Base-by-base conservation (phyloP, 2,888 invertebrate species). In the Drepana falcataria region DNA sequence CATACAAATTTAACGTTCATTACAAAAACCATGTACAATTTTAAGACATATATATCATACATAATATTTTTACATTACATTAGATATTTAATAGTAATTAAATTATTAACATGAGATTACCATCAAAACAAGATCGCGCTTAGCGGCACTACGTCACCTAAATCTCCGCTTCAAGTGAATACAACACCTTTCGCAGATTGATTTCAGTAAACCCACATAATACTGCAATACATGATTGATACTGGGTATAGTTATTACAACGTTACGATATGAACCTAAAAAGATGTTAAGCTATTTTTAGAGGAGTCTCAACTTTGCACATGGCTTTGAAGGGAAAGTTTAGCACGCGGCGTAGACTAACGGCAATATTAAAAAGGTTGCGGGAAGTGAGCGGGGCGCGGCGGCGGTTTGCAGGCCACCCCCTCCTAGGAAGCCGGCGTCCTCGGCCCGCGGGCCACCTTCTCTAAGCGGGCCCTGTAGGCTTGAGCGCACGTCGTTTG, bases 381-480 rank as follows among this genome's bases (percentile, higher is more conserved):
- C 69, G 66, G 75, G 73, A 54, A 81, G 77, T 51, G 75, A 53
- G 57, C 67, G 72, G 53, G 77, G 54, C 21, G 79, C 75, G 9
- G 79, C 59, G 49, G 68, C 74, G 47, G 77, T 62, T 57, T 78
- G 68, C 35, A 80, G 81, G 3, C 79, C 78, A 4, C 81, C 85
- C 51, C 85, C 88, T 48, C 86, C 90, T 44, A 90, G 79, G 73
- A 86, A 90, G 47, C 85, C 81, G 1, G 87, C 85, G 64, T 91
- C 91, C 65, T 91, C 91, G 7, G 83, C 76, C 53, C 84, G 62
- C 61, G 93, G 84, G 61, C 91, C 92, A 54, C 93, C 91, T 84
- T 94, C 94, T 60, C 94, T 89, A 44, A 94, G 85, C 2, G 94
- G 92, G 49, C 94, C 94, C 71, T 94, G 94, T 61, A 93, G 93